These are phyloP conservation scores for Phalera bucephala DNA, from an alignment of 2,888 invertebrate genomes.

Conservation along the genomic window DNA sequence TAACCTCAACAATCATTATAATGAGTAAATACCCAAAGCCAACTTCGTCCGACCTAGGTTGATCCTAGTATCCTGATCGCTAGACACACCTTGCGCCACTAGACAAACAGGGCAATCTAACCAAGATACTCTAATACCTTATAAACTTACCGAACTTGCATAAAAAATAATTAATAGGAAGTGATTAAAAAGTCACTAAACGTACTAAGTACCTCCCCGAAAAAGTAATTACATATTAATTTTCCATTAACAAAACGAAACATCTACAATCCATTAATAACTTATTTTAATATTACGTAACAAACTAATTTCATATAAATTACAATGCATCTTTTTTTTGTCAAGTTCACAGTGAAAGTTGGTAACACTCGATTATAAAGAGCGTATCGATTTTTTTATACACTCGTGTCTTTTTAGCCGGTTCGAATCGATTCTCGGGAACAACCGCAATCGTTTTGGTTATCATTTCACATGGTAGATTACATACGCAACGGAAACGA, in stretches of 20 bases:
- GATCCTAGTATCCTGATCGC: too few species aligned
- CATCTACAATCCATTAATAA: slow-evolving; percentile 38
- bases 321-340: slow-evolving; percentile 34
- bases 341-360: slow-evolving; percentile 43
- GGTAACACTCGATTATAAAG: slow-evolving; percentile 42
- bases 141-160: too few species aligned
- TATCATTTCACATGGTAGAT: slow-evolving; percentile 58
- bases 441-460: slow-evolving; percentile 58
- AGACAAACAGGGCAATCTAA: too few species aligned
- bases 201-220: too few species aligned
- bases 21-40: too few species aligned
- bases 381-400: slow-evolving; percentile 61
- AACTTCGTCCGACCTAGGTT: too few species aligned
- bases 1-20: too few species aligned
- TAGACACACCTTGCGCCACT: too few species aligned
- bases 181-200: too few species aligned
- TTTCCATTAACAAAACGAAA: slow-evolving; percentile 18
- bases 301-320: slow-evolving; percentile 46
- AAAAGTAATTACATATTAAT: slow-evolving; percentile 12
- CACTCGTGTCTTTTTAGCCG: slow-evolving; percentile 48
- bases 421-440: slow-evolving; percentile 56
- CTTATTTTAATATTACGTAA: slow-evolving; percentile 35
- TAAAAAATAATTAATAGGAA: too few species aligned
- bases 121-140: too few species aligned
- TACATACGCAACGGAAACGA: slow-evolving; percentile 65